Evolutionary conservation across 2,113 vertebrate species (phyloP).

Genomic region (Prunella fulvescens): DNA sequence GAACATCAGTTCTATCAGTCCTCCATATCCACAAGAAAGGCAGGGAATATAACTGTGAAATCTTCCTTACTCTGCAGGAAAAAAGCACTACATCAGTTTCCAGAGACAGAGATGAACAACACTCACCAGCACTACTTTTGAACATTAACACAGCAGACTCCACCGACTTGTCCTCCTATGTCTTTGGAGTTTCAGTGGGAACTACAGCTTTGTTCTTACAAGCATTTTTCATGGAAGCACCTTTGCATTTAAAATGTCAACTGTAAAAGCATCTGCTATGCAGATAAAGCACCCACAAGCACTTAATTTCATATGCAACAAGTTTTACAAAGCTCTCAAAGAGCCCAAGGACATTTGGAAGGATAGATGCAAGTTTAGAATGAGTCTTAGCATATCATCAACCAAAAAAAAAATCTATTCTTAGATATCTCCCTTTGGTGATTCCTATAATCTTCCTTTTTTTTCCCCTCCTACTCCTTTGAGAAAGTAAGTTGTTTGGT

Average conservation of each 20-base stretch:
- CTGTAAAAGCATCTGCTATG: neutral
- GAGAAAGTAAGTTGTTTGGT: conserved; percentile 29
- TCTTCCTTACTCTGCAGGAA: neutral
- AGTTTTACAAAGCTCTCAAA: conserved; percentile 32
- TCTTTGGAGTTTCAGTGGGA: neutral
- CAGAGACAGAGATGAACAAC: neutral
- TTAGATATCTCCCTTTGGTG: conserved; percentile 50
- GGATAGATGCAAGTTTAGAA: neutral
- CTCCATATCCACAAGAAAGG: neutral
- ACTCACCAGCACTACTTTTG: neutral
- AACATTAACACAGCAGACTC: neutral
- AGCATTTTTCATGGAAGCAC: neutral
- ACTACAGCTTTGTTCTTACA: neutral
- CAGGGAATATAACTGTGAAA: neutral
- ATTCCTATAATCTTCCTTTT: neutral
- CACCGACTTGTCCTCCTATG: neutral
- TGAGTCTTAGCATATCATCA: conserved; percentile 22
- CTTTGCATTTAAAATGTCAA: conserved; percentile 30
- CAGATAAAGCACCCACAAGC: neutral
- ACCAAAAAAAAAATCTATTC: conserved; percentile 49
- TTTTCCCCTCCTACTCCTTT: neutral
- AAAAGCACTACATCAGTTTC: neutral
- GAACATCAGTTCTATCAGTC: neutral
- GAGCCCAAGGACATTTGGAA: conserved; percentile 44
- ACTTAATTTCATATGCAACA: neutral